Conservation (phyloP, 1,140 invertebrate genomes). For the Formica exsecta region DNA sequence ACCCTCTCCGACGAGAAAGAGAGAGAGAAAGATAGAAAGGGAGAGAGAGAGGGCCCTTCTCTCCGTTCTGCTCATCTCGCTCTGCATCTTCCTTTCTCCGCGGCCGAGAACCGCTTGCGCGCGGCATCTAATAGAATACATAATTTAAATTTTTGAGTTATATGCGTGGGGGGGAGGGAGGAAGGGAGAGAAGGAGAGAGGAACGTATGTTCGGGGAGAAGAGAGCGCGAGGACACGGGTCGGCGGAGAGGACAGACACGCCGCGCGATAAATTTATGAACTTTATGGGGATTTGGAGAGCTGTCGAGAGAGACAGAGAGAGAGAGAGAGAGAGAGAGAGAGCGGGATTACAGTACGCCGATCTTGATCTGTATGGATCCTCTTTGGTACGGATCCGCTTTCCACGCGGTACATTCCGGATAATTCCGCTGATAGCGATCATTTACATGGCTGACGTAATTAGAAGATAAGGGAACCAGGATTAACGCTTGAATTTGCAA, state of each 20-base stretch:
- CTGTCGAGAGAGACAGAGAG: not conserved
- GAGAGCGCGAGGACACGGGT: constrained; percentile 6
- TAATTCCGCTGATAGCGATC: constrained; percentile 36
- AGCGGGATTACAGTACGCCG: constrained; percentile 30
- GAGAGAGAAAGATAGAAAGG: not conserved
- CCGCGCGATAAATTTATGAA: constrained; percentile 79
- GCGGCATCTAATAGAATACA: constrained; percentile 84
- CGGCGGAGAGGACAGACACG: constrained; percentile 46
- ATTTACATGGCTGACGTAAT: constrained; percentile 45
- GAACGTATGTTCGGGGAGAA: constrained; percentile 14
- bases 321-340: no score
- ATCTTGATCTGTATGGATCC: constrained; percentile 43
- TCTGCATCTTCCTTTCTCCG: constrained; percentile 34
- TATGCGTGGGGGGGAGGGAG: constrained; percentile 20
- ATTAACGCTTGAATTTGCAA: not conserved
- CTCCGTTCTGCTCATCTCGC: constrained; percentile 38
- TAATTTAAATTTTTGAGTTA: constrained; percentile 84
- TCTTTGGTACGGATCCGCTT: constrained; percentile 39
- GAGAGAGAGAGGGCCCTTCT: constrained; percentile 60
- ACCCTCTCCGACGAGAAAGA: constrained; percentile 66
- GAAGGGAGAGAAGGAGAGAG: not conserved
- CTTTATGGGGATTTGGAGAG: constrained; percentile 76
- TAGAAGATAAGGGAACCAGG: not conserved
- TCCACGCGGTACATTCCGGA: constrained; percentile 14
- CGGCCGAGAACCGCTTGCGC: constrained; percentile 26